Evolutionary conservation across 2,113 vertebrate genomes (phyloP).

Genomic region (Pteronura brasiliensis): DNA sequence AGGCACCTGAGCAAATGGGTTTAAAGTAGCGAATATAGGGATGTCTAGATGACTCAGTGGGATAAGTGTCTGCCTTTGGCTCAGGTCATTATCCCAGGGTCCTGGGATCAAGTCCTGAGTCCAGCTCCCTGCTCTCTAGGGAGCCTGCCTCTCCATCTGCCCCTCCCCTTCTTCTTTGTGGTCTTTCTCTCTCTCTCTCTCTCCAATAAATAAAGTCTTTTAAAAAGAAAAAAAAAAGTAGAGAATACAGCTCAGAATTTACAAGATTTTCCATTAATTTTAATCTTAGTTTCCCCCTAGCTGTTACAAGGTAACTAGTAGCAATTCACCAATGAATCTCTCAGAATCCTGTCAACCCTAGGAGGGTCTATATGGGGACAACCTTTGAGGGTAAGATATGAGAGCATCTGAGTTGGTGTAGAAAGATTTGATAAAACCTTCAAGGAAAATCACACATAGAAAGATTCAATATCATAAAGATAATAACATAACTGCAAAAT

Average conservation of each 20-base stretch:
- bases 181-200: too few relatives aligned
- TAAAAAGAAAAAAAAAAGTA: too few relatives aligned
- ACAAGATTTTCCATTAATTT: neutral
- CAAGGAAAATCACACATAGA: neutral
- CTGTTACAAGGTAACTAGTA: neutral
- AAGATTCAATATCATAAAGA: neutral
- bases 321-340: neutral
- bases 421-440: neutral
- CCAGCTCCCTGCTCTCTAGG: too few relatives aligned
- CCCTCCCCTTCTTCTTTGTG: too few relatives aligned
- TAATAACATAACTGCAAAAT: neutral
- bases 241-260: neutral
- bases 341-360: neutral
- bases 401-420: neutral
- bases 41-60: too few relatives aligned
- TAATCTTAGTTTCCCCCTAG: neutral
- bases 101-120: too few relatives aligned
- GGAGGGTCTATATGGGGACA: neutral
- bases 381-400: neutral
- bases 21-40: neutral
- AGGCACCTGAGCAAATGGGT: neutral
- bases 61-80: too few relatives aligned
- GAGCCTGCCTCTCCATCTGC: too few relatives aligned
- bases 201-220: too few relatives aligned
- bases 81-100: too few relatives aligned